phyloP scores from a whole-genome alignment of 2,888 invertebrate genomes.

The Augochlorella aurata region DNA sequence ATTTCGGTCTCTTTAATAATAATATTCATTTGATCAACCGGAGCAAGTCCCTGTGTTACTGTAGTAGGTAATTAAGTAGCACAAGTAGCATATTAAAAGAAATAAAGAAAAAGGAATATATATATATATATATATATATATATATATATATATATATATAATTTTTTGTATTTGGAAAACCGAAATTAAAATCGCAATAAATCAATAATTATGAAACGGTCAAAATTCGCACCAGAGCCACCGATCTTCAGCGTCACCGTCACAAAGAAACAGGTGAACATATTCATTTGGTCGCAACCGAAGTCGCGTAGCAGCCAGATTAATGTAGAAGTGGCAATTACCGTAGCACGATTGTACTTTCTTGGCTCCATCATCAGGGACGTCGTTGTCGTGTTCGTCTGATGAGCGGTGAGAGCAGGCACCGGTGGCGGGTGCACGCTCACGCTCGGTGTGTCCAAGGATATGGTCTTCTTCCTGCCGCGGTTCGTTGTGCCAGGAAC shows the following conservation, averaged over 20 bases:
- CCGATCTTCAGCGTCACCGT: neutral
- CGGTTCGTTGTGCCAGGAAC: conserved; percentile 92
- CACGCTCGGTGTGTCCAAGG: conserved; percentile 89
- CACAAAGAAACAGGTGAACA: neutral
- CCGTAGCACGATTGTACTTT: conserved; percentile 78
- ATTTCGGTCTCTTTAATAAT: too few relatives aligned
- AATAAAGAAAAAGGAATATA: too few relatives aligned
- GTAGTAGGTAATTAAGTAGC: too few relatives aligned
- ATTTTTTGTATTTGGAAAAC: too few relatives aligned
- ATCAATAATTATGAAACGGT: too few relatives aligned
- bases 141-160: too few relatives aligned
- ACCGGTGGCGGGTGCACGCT: conserved; percentile 84
- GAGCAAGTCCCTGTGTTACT: too few relatives aligned
- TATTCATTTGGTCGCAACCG: neutral
- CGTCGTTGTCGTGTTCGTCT: conserved; percentile 74
- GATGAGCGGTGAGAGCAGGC: conserved; percentile 76
- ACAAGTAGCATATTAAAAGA: too few relatives aligned
- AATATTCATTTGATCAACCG: too few relatives aligned
- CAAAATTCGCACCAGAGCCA: too few relatives aligned
- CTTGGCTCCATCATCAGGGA: conserved; percentile 83
- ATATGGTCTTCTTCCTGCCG: conserved; percentile 94
- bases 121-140: too few relatives aligned
- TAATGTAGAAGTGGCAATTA: conserved; percentile 27
- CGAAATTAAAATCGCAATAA: too few relatives aligned
- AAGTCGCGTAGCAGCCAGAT: neutral